Evolutionary conservation across 92 coral and sea anemone genomes (phyloP).

Genomic region (Porites evermanni): DNA sequence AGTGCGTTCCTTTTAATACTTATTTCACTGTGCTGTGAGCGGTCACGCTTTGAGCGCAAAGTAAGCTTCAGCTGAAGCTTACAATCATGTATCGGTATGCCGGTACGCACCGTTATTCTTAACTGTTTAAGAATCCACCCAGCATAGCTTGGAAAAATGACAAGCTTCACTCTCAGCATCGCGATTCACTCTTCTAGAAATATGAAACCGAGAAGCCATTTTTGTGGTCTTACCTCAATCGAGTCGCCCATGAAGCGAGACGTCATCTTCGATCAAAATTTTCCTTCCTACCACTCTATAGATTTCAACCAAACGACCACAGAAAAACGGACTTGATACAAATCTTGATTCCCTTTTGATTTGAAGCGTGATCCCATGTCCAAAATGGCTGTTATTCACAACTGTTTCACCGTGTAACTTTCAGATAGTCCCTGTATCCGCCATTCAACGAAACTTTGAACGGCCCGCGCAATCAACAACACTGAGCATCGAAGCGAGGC

Average conservation of each 20-base stretch:
- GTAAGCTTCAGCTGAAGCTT: no score
- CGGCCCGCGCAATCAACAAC: slow-evolving; percentile 82
- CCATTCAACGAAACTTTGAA: slow-evolving; percentile 76
- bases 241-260: slow-evolving; percentile 92
- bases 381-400: neutral
- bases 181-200: neutral
- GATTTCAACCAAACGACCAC: slow-evolving; percentile 1
- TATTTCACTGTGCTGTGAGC: no score
- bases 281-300: neutral
- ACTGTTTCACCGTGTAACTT: slow-evolving; percentile 13
- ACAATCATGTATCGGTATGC: no score
- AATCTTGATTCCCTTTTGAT: neutral
- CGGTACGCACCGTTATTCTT: no score
- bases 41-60: no score
- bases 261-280: slow-evolving; percentile 62
- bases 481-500: slow-evolving; percentile 52
- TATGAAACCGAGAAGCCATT: slow-evolving; percentile 33
- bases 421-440: slow-evolving; percentile 45
- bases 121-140: no score
- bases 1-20: no score
- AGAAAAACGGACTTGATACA: slow-evolving; percentile 3
- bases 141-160: no score
- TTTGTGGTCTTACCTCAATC: slow-evolving; percentile 79
- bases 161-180: neutral
- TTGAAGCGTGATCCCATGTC: slow-evolving; percentile 16